Base-by-base conservation (phyloP, 2,113 vertebrate species). In the Delphinus delphis region DNA sequence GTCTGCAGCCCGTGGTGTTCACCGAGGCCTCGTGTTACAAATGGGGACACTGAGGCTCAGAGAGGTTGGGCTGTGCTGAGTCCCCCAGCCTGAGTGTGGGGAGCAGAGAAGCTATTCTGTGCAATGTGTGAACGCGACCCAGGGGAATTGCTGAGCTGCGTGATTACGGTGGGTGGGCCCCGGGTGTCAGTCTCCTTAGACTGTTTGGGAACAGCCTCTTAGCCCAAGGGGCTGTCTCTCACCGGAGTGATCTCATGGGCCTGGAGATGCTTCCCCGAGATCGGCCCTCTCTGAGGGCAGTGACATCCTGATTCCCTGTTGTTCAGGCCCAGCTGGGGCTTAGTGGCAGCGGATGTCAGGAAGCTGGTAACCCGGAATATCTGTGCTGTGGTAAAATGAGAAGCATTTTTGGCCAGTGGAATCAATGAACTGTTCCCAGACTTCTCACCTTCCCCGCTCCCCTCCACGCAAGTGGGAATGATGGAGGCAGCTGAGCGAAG, bases 111-210 rank as follows among this genome's bases (percentile, higher is more conserved):
- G 36, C 60, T 86, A 23, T 44, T 9, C 7, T 28, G 18, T 63
- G n/a, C 10, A 1, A 8, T 1, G 1, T 1, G 28, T 21, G 58
- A 33, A 31, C 0, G 36, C 1, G 28, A 36, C 90, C 13, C 3
- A 8, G 88, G 12, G 33, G 23, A n/a, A 0, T 70, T 25, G 8
- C 28, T 41, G 20, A 58, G 38, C 65, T 28, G 58, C 28, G 17
- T 28, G 4, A 67, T 67, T 6, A 50, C 1, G 8, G 63, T 3
- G 0, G 58, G 5, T 33, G 21, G 17, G 28, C 31, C 63, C 26
- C 1, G 8, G 9, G 5, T 14, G 74, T 15, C 31, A 3, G 6
- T 28, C 23, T 77, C 71, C 21, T 58, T 31, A 68, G 23, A 76
- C 31, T 85, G 10, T 28, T n/a, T 44, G 17, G 73, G 31, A 68